phyloP scores from a whole-genome alignment of 2,888 invertebrate genomes.

The Euspilapteryx auroguttella region DNA sequence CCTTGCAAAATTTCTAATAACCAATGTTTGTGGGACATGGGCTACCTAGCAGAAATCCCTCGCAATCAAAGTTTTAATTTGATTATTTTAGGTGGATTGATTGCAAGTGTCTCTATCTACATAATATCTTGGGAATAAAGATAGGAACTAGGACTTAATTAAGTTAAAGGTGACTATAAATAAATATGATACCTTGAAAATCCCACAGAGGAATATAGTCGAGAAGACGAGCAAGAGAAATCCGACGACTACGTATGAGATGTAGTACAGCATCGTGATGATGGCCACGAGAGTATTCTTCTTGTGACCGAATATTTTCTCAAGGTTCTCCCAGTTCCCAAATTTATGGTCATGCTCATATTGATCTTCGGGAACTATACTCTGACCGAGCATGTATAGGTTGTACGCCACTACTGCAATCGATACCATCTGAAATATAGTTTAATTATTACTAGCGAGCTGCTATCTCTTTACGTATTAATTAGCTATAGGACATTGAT shows the following conservation, averaged over 20 bases:
- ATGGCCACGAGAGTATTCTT: constrained; percentile 24
- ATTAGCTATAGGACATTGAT: too few species aligned
- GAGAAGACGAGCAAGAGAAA: constrained; percentile 31
- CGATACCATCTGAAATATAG: constrained; percentile 24
- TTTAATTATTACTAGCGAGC: too few species aligned
- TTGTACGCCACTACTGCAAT: constrained; percentile 35
- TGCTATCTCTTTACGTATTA: too few species aligned
- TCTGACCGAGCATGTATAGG: constrained; percentile 30
- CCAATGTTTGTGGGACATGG: too few species aligned
- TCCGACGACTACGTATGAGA: constrained; percentile 28
- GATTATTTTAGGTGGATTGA: too few species aligned
- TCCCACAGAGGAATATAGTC: constrained; percentile 33
- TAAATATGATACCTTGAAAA: constrained; percentile 44
- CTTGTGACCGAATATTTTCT: constrained; percentile 32
- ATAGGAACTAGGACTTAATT: too few species aligned
- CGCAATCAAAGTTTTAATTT: too few species aligned
- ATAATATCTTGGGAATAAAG: too few species aligned
- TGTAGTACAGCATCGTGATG: constrained; percentile 29
- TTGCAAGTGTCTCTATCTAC: too few species aligned
- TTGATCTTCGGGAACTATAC: constrained; percentile 22
- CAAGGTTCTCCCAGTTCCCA: constrained; percentile 33
- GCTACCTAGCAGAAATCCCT: too few species aligned
- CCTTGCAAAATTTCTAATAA: too few species aligned
- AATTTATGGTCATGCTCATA: constrained; percentile 27
- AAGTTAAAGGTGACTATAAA: too few species aligned